These are phyloP conservation scores for Ptychobarbus kaznakovi DNA, from an alignment of 2,797 vertebrate species.

Conservation along the genomic window DNA sequence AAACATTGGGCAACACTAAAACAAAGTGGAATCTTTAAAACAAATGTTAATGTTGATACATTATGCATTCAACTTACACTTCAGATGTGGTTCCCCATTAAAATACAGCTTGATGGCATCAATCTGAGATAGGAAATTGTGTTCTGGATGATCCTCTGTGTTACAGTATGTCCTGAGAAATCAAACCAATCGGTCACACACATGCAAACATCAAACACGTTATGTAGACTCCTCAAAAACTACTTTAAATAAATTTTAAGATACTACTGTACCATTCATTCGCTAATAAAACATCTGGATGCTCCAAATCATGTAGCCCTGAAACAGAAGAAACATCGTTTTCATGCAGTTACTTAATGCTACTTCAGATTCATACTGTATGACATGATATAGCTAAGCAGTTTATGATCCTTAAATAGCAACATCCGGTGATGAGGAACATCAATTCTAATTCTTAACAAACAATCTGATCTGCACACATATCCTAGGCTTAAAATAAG, in stretches of 20 bases:
- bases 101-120: constrained; percentile 96
- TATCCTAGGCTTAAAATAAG: background rate
- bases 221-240: background rate
- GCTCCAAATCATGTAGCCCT: constrained; percentile 98
- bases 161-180: constrained; percentile 93
- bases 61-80: constrained; percentile 81
- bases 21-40: background rate
- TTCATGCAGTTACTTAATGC: background rate
- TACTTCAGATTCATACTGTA: background rate
- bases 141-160: constrained; percentile 90
- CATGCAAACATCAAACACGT: constrained; percentile 51
- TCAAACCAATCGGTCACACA: constrained; percentile 47
- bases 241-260: constrained; percentile 2
- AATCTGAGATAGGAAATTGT: constrained; percentile 90
- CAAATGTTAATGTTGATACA: background rate
- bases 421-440: background rate
- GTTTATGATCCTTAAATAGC: background rate
- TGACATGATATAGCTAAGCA: background rate
- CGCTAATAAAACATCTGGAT: constrained; percentile 94
- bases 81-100: constrained; percentile 87
- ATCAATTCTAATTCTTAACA: background rate
- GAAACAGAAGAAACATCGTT: constrained; percentile 57
- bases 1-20: background rate
- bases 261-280: constrained; percentile 88
- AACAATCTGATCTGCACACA: background rate